A percentile compares a stretch with the other conserved stretches of the same genome.
phyloP scores from a whole-genome alignment of 2,888 invertebrate species.

The Orthosia incerta region DNA sequence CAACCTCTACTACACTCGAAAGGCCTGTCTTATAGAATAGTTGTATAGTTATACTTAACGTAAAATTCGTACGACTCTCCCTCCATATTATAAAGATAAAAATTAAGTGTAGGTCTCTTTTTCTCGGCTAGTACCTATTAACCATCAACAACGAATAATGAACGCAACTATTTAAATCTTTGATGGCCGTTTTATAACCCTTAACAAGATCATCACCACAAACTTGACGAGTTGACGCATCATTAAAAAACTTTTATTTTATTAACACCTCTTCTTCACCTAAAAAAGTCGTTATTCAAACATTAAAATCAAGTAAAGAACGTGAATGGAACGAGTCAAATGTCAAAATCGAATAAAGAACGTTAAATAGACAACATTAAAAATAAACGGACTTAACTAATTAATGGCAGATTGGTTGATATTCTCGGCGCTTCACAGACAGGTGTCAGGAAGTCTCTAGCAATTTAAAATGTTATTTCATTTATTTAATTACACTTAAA shows the following conservation, averaged over 20 bases:
- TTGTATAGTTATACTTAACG: not conserved
- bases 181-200: constrained; percentile 39
- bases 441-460: constrained; percentile 72
- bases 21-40: not conserved
- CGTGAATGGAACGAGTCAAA: constrained; percentile 63
- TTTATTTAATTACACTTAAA: constrained; percentile 72
- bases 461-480: constrained; percentile 56
- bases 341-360: constrained; percentile 68
- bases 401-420: constrained; percentile 68
- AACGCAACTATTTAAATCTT: not conserved
- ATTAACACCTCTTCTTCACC: constrained; percentile 47
- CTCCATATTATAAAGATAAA: constrained; percentile 12
- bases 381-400: constrained; percentile 71
- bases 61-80: not conserved
- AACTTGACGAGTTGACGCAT: constrained; percentile 23
- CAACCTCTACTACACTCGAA: not conserved
- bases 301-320: constrained; percentile 68
- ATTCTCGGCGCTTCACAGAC: constrained; percentile 69
- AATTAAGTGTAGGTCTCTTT: not conserved
- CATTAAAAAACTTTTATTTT: constrained; percentile 34
- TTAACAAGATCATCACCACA: constrained; percentile 25
- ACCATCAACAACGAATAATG: constrained; percentile 35
- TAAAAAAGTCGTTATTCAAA: constrained; percentile 59
- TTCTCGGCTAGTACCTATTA: not conserved
- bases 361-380: constrained; percentile 68